Evolutionary conservation across 2,888 invertebrate genomes (phyloP).

Genomic region (Drosophila bunnanda): DNA sequence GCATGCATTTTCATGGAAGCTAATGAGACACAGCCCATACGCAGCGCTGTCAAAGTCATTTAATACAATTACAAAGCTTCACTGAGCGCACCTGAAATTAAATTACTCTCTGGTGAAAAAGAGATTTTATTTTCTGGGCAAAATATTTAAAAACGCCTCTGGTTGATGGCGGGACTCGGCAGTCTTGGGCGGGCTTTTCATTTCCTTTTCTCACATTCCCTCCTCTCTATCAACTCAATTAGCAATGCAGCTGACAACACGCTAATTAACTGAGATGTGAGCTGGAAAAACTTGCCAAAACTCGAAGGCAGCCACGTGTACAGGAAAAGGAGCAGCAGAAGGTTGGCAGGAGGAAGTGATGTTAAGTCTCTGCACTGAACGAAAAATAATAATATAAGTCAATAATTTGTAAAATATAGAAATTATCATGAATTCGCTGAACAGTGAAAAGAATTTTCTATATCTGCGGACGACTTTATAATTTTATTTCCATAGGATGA

Average conservation of each 20-base stretch:
- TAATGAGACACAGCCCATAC: constrained; percentile 58
- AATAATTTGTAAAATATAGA: too few species aligned
- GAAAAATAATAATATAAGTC: constrained; percentile 1
- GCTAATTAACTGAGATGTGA: constrained; percentile 72
- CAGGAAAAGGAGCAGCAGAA: constrained; percentile 6
- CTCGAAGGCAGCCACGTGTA: constrained; percentile 37
- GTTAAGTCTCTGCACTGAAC: constrained; percentile 1
- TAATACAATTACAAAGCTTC: constrained; percentile 50
- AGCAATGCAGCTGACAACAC: constrained; percentile 73
- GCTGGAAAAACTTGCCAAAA: constrained; percentile 53
- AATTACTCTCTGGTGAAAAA: constrained; percentile 13
- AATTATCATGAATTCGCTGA: too few species aligned
- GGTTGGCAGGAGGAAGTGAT: neutral
- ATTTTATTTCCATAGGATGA: too few species aligned
- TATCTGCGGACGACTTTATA: too few species aligned
- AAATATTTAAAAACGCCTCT: neutral
- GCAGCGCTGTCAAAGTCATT: constrained; percentile 51
- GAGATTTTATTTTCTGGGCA: neutral
- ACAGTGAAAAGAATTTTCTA: too few species aligned
- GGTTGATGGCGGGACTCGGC: neutral
- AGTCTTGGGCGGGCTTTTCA: constrained; percentile 6
- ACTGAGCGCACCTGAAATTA: constrained; percentile 27
- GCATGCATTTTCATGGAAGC: constrained; percentile 23
- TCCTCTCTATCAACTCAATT: constrained; percentile 62
- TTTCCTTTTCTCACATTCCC: constrained; percentile 9